These are phyloP conservation scores for Neocrepidodera transversa DNA, from an alignment of 2,888 invertebrate genomes.

Conservation along the genomic window DNA sequence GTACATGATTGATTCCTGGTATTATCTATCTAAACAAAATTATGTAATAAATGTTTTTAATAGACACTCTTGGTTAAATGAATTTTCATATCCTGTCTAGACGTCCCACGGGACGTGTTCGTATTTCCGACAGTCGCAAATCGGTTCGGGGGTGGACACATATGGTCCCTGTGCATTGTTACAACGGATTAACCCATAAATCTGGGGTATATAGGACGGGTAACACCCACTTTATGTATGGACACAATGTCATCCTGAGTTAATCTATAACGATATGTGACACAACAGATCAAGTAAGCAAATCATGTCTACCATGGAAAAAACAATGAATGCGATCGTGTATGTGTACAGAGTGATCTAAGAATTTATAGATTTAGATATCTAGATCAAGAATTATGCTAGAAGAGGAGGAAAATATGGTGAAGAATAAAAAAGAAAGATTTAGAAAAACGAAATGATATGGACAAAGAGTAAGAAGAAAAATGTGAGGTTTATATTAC, in stretches of 20 bases:
- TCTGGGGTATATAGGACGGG: constrained; percentile 31
- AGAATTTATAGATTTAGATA: too few species aligned
- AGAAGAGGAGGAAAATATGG: too few species aligned
- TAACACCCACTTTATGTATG: constrained; percentile 35
- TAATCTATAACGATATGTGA: constrained; percentile 32
- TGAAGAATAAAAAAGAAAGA: too few species aligned
- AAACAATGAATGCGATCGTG: constrained; percentile 18
- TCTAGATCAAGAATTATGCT: too few species aligned
- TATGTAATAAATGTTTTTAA: too few species aligned
- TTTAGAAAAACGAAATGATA: too few species aligned
- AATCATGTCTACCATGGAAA: constrained; percentile 18
- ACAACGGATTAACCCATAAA: constrained; percentile 34
- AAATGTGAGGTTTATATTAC: too few species aligned
- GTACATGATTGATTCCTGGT: too few species aligned
- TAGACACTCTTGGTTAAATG: constrained; percentile 5
- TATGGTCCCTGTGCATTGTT: constrained; percentile 25
- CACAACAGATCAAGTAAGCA: constrained; percentile 27
- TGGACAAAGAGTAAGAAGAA: too few species aligned
- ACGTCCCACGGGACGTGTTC: constrained; percentile 15
- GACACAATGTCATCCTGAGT: constrained; percentile 33
- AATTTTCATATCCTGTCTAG: constrained; percentile 13
- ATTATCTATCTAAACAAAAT: too few species aligned
- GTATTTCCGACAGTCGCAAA: constrained; percentile 1
- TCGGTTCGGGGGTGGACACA: constrained; percentile 13
- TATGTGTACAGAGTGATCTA: too few species aligned